A percentile compares a stretch with the other conserved stretches of the same genome.
These are phyloP conservation scores for Enteromius treurensis DNA, from an alignment of 2,797 vertebrate genomes.

Conservation along the genomic window DNA sequence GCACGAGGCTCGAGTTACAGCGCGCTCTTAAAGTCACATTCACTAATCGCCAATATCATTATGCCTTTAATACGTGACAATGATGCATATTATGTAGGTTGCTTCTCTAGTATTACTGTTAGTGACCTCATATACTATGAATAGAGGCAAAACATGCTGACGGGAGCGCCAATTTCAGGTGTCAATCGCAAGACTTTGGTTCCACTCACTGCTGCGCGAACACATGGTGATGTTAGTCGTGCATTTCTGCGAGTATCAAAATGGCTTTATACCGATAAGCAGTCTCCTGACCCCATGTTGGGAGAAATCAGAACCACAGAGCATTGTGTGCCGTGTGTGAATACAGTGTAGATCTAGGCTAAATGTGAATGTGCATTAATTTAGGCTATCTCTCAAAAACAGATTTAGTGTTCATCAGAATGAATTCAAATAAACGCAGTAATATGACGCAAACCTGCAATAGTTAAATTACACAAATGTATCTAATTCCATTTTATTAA, in stretches of 20 bases:
- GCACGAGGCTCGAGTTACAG: slow-evolving; percentile 71
- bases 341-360: too few species aligned
- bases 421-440: too few species aligned
- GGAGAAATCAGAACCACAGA: too few species aligned
- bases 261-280: neutral
- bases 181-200: neutral
- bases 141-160: slow-evolving; percentile 19
- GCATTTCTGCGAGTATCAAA: neutral
- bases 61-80: slow-evolving; percentile 34
- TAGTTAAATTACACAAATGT: too few species aligned
- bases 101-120: slow-evolving; percentile 19
- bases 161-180: slow-evolving; percentile 9
- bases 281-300: too few species aligned
- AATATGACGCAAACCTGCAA: too few species aligned
- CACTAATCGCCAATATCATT: slow-evolving; percentile 62
- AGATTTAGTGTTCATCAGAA: too few species aligned
- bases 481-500: too few species aligned
- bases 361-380: too few species aligned
- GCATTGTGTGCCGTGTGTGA: too few species aligned
- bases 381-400: too few species aligned
- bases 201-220: neutral
- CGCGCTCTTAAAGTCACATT: slow-evolving; percentile 67
- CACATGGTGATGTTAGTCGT: neutral
- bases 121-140: neutral
- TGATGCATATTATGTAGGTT: slow-evolving; percentile 23